Evolutionary conservation across 2,113 vertebrate genomes (phyloP).

Genomic region (Cygnus atratus): DNA sequence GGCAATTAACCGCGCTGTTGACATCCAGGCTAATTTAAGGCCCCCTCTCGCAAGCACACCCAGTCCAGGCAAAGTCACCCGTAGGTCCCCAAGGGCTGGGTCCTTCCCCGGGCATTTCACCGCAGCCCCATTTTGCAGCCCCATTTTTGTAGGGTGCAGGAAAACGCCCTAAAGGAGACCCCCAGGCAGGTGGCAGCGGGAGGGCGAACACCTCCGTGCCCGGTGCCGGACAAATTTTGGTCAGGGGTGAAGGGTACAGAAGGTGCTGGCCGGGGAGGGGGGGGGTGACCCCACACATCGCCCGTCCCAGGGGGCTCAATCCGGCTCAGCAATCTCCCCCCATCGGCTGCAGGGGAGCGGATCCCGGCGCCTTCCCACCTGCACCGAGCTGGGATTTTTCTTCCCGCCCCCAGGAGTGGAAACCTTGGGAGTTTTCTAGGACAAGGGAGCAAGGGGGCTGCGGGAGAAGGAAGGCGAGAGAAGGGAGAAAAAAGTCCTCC

Average conservation of each 20-base stretch:
- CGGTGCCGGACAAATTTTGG: rapidly evolving
- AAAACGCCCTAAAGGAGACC: neutral
- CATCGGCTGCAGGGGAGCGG: neutral
- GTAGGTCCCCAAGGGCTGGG: rapidly evolving
- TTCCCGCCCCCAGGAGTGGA: rapidly evolving
- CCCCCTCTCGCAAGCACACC: rapidly evolving
- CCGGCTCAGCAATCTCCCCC: rapidly evolving
- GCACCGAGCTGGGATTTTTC: neutral
- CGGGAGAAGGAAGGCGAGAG: neutral
- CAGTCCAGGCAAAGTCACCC: neutral
- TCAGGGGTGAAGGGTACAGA: neutral
- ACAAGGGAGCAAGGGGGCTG: neutral
- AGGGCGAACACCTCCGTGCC: rapidly evolving
- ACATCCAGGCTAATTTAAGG: neutral
- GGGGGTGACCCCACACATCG: neutral
- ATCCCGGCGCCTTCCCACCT: neutral
- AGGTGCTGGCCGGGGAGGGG: neutral
- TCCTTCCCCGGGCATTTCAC: neutral
- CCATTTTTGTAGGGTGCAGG: rapidly evolving
- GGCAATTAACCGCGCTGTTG: neutral
- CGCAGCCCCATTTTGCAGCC: neutral
- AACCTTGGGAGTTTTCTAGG: neutral
- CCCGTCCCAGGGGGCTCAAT: rapidly evolving
- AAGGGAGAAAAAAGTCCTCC: neutral
- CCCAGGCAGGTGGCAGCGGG: neutral